A percentile compares a stretch with the other conserved stretches of the same genome.
These are phyloP conservation scores for Arnoldichthys spilopterus DNA, from an alignment of 2,797 vertebrate species.

Conservation along the genomic window DNA sequence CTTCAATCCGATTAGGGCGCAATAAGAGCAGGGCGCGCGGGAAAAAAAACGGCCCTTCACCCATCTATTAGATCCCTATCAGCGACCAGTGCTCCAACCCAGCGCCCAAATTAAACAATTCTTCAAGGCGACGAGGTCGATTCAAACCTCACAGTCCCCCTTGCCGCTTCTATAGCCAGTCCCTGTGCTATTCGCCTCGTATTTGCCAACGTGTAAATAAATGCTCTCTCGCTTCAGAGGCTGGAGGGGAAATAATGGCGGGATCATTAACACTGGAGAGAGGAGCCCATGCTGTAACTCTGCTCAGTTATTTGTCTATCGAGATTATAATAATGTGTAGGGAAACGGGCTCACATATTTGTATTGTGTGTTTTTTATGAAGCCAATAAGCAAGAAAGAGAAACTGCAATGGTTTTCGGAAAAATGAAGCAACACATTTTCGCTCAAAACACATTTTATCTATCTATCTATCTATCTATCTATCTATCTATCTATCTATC, in stretches of 20 bases:
- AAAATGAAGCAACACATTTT: not conserved
- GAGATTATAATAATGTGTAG: not conserved
- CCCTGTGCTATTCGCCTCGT: not conserved
- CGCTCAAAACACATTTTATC: no score
- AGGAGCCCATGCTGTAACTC: not conserved
- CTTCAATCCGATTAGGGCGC: slow-evolving; percentile 98
- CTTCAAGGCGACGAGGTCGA: slow-evolving; percentile 82
- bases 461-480: no score
- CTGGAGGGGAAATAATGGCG: slow-evolving; percentile 19
- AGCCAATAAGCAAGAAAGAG: not conserved
- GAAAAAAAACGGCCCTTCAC: slow-evolving; percentile 95
- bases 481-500: no score
- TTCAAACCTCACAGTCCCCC: slow-evolving; percentile 75
- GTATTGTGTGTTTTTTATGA: slow-evolving; percentile 2
- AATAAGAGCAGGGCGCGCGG: slow-evolving; percentile 97
- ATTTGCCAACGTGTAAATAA: slow-evolving; percentile 2
- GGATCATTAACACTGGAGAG: not conserved
- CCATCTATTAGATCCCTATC: slow-evolving; percentile 99
- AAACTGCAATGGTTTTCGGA: not conserved
- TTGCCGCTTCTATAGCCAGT: not conserved
- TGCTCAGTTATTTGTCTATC: not conserved
- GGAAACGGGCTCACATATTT: not conserved
- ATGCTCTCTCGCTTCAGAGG: not conserved
- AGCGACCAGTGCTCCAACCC: slow-evolving; percentile 87
- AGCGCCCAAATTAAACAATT: slow-evolving; percentile 89